These are phyloP conservation scores for Chloroceryle aenea DNA, from an alignment of 2,113 vertebrate genomes.

Conservation along the genomic window DNA sequence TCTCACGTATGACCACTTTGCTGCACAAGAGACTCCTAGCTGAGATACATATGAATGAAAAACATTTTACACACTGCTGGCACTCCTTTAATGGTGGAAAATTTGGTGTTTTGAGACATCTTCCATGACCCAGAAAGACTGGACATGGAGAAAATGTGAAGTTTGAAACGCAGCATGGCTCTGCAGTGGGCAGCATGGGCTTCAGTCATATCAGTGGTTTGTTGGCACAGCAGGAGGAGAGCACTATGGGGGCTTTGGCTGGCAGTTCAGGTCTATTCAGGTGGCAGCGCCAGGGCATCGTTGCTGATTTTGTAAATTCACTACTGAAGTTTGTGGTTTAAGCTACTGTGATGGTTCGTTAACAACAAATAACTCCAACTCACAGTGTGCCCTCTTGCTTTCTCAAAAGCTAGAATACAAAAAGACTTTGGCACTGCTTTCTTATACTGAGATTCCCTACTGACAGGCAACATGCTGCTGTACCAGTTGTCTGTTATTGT, in stretches of 20 bases:
- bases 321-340: not conserved
- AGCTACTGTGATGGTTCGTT: not conserved
- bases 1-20: not conserved
- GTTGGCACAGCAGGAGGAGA: not conserved
- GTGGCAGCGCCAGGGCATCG: not conserved
- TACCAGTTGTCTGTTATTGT: not conserved
- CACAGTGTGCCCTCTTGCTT: not conserved
- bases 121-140: not conserved
- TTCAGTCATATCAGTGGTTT: not conserved
- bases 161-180: accelerated
- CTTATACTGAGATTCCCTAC: not conserved
- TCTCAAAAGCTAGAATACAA: not conserved
- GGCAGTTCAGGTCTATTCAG: not conserved
- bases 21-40: not conserved
- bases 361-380: not conserved
- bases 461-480: not conserved
- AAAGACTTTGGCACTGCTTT: not conserved
- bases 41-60: not conserved
- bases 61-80: accelerated
- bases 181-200: accelerated
- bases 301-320: not conserved
- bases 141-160: not conserved
- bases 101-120: not conserved
- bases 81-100: not conserved
- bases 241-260: not conserved